Evolutionary conservation across 1,140 invertebrate genomes (phyloP), one percentile per base, ranked within the genome.

Genomic region (Venustaconcha ellipsiformis): DNA sequence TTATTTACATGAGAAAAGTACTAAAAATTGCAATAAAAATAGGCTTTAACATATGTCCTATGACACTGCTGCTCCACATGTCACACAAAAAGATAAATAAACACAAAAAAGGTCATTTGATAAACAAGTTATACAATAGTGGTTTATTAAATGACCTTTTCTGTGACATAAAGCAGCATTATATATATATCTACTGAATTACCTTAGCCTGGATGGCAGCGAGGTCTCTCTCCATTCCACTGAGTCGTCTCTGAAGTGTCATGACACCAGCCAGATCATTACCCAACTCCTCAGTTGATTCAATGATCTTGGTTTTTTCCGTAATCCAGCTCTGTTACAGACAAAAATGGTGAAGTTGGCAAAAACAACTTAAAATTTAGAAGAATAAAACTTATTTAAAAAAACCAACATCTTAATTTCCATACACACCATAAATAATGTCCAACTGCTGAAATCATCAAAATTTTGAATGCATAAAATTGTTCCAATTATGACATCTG

Each of bases 181-280:
- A 30, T 30, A 30, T 30, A 30, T 30, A 4, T 30, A 48, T 8
- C 4, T 48, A 6, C 6, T 48, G 37, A 48, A 48, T 8, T 68
- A 89, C 85, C 86, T 99, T 99, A 18, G 97, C 96, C 91, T 99
- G 96, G 78, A 99, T 99, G 48, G 98, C 98, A 63, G 97, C 97
- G 70, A 99, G 88, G 90, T 99, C 99, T 73, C 98, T 93, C 90
- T 99, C 98, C 97, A 99, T 99, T 63, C 98, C 97, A 85, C 95
- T 96, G 0, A 99, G 92, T 72, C 97, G 93, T 73, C 97, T 83
- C 89, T 95, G 94, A 65, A 95, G 87, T n/a, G 93, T 94, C 93
- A 95, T 95, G 58, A 95, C 94, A 74, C 97, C 91, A 74, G 88
- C 88, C 23, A 92, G 86, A 83, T 92, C 92, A 81, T 99, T 99